phyloP scores from a whole-genome alignment of 2,888 invertebrate species.

The Bembecia ichneumoniformis region DNA sequence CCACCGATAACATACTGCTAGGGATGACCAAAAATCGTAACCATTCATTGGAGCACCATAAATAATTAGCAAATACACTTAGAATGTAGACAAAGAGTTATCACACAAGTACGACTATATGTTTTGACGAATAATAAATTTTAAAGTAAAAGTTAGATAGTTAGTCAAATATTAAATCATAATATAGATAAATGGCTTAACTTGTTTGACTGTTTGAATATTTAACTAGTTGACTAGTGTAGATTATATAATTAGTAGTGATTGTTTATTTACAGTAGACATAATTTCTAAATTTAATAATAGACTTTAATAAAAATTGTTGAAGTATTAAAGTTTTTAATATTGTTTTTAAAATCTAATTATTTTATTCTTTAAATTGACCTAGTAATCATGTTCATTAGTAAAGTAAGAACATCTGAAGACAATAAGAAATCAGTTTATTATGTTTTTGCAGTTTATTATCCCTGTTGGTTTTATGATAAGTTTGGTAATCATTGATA shows the following conservation, averaged over 20 bases:
- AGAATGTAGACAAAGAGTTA: conserved; percentile 6
- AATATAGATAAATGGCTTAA: conserved; percentile 22
- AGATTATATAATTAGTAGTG: conserved; percentile 22
- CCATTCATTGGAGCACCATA: conserved; percentile 29
- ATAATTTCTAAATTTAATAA: too few species aligned
- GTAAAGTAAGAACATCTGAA: too few species aligned
- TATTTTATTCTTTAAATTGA: too few species aligned
- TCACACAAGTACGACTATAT: not conserved
- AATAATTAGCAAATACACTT: not conserved
- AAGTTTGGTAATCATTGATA: too few species aligned
- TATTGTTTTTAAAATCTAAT: too few species aligned
- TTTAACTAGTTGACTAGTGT: conserved; percentile 12
- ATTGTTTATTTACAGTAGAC: conserved; percentile 13
- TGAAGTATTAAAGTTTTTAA: too few species aligned
- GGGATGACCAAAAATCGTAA: conserved; percentile 58
- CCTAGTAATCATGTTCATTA: too few species aligned
- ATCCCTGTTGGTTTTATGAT: too few species aligned
- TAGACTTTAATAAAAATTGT: too few species aligned
- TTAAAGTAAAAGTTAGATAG: not conserved
- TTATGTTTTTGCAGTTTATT: too few species aligned
- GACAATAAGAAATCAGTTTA: too few species aligned
- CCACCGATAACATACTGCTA: conserved; percentile 64
- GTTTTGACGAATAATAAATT: not conserved
- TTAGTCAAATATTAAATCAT: not conserved
- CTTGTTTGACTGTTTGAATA: conserved; percentile 30